Percentiles rank a stretch among this genome's conserved stretches.
phyloP scores from a whole-genome alignment of 1,140 invertebrate genomes.

The Apis mellifera region DNA sequence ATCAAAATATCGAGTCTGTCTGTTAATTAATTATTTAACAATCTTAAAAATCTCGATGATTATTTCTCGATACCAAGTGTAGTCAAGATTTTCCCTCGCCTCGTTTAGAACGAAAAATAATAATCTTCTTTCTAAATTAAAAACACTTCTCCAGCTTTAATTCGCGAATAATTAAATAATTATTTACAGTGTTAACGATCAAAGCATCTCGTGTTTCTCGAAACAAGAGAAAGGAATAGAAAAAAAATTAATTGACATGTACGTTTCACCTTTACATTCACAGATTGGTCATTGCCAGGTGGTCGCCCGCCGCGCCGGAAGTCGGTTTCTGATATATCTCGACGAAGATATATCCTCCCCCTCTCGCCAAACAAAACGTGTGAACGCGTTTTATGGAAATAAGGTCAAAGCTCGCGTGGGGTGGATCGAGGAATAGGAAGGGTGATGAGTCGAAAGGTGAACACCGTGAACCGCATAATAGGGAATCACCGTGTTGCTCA shows the following conservation, averaged over 20 bases:
- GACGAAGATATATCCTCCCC: background rate
- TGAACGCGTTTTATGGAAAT: slow-evolving; percentile 68
- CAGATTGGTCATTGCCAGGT: slow-evolving; percentile 65
- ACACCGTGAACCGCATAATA: slow-evolving; percentile 56
- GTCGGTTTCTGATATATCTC: slow-evolving; percentile 72
- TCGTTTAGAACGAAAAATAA: too few species aligned
- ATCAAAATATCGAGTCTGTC: too few species aligned
- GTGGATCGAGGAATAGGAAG: slow-evolving; percentile 13
- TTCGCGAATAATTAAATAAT: slow-evolving; percentile 32
- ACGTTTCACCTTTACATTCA: slow-evolving; percentile 18
- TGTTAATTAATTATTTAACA: too few species aligned
- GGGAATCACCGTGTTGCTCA: slow-evolving; percentile 62
- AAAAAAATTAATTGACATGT: background rate
- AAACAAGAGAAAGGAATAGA: background rate
- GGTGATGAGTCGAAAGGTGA: slow-evolving; percentile 24
- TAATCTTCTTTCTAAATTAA: too few species aligned
- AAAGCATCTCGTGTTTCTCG: slow-evolving; percentile 56
- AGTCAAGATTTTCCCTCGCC: too few species aligned
- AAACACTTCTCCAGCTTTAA: too few species aligned
- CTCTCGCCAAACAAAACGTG: slow-evolving; percentile 18
- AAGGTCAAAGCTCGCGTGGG: slow-evolving; percentile 68
- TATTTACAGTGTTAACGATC: slow-evolving; percentile 19
- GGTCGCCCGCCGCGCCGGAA: slow-evolving; percentile 75
- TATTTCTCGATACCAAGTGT: too few species aligned
- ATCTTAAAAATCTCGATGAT: too few species aligned